phyloP scores from a whole-genome alignment of 2,888 invertebrate species.

The Drosophila paramelanica region DNA sequence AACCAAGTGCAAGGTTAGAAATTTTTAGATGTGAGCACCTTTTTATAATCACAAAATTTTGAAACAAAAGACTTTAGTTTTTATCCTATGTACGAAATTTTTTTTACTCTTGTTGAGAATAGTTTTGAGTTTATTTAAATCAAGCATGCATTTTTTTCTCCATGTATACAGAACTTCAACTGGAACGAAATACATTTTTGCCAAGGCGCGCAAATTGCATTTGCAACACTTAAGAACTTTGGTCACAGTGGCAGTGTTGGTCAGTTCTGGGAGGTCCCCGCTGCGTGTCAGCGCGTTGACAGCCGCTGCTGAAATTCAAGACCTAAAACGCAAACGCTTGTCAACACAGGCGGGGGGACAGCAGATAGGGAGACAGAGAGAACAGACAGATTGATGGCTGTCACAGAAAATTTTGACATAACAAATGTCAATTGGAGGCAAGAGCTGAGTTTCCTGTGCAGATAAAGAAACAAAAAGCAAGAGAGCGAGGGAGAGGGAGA shows the following conservation, averaged over 20 bases:
- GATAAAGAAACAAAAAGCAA: slow-evolving; percentile 10
- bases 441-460: slow-evolving; percentile 52
- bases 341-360: slow-evolving; percentile 52
- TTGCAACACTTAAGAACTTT: slow-evolving; percentile 63
- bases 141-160: background rate
- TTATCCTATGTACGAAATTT: too few species aligned
- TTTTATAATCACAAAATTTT: too few species aligned
- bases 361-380: slow-evolving; percentile 8
- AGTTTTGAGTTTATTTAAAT: too few species aligned
- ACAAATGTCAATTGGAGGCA: slow-evolving; percentile 72
- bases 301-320: slow-evolving; percentile 45
- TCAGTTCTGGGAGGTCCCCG: slow-evolving; percentile 68
- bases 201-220: slow-evolving; percentile 71
- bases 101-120: too few species aligned
- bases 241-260: slow-evolving; percentile 6
- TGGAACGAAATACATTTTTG: slow-evolving; percentile 60
- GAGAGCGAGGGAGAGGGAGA: background rate
- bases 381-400: slow-evolving; percentile 72
- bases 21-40: too few species aligned
- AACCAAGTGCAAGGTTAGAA: too few species aligned
- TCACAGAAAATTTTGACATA: slow-evolving; percentile 75
- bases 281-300: slow-evolving; percentile 47
- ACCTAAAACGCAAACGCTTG: slow-evolving; percentile 55
- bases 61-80: too few species aligned
- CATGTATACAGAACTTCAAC: background rate